Conservation (phyloP, 2,113 vertebrate species). For the Turdus rufiventris region DNA sequence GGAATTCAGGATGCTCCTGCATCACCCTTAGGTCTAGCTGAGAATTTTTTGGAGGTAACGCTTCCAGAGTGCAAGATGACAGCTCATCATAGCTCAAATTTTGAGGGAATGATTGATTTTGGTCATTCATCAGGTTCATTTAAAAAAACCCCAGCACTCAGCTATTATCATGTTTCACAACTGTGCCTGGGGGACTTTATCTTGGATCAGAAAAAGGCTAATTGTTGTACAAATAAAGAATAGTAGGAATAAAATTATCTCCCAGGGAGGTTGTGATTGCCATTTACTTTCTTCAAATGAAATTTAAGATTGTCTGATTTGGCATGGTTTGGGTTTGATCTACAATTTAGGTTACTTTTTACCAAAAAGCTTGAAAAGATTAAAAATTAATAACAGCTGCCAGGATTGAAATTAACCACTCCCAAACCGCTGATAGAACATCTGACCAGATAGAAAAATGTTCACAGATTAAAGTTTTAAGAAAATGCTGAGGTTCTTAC, state of each 20-base stretch:
- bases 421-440: not conserved
- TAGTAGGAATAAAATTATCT: not conserved
- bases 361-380: not conserved
- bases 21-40: not conserved
- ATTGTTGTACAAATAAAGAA: constrained; percentile 30
- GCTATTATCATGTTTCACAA: not conserved
- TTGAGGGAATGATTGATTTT: not conserved
- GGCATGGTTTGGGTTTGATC: not conserved
- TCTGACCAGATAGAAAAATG: not conserved
- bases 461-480: not conserved
- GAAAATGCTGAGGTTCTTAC: not conserved
- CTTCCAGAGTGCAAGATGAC: not conserved
- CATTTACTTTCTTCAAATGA: not conserved
- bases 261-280: constrained; percentile 14
- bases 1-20: not conserved
- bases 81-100: not conserved
- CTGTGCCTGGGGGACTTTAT: constrained; percentile 7
- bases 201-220: constrained; percentile 25
- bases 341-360: not conserved
- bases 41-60: not conserved
- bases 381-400: not conserved
- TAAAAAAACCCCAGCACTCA: not conserved
- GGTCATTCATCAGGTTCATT: not conserved
- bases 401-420: not conserved
- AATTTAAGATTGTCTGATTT: not conserved